Base-by-base conservation (phyloP, 1,140 invertebrate genomes). In the Musca vetustissima region DNA sequence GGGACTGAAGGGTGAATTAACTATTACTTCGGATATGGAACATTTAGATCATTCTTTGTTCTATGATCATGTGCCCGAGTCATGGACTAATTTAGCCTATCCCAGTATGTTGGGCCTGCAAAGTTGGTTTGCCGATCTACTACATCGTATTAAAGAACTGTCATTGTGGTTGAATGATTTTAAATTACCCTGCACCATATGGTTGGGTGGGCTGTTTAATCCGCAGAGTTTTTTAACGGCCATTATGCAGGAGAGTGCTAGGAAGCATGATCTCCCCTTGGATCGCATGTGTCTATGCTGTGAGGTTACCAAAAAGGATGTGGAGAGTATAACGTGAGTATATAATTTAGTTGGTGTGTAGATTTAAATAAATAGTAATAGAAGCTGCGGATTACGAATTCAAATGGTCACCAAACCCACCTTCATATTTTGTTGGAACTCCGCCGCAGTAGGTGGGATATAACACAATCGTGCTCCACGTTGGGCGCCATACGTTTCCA, bases 171-270 rank as follows among this genome's bases (percentile, higher is more conserved):
- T 89, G 6, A 83, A 86, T 1, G 93, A 95, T 80, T 95, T 94
- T 79, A 88, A 87, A 71, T 83, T 95, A 47, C 95, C 95, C 1
- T 83, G 92, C 1, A 89, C 94, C 6, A 90, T 98, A 43, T 98
- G 96, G 96, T 84, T 98, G 53, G 93, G 91, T 8, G 96, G 96
- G 8, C 94, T 98, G 76, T 98, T 98, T 85, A 98, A 98, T 85
- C 96, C 96, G 0, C 96, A 98, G 83, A 97, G 95, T 36, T 97
- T 98, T 83, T 85, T 98, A 24, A 98, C 96, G 1, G 96, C 96
- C 64, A 97, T 98, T 75, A 98, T 98, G 95, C 96, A 98, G 84
- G 94, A 93, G 83, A 97, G 95, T 61, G 95, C 95, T 0, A 85
- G 95, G n/a, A 97, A 94, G 82, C 96, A 97, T 83, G 96, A 98